Evolutionary conservation across 2,113 vertebrate genomes (phyloP), one percentile per base, ranked within the genome.

Genomic region (Scatophagus argus): DNA sequence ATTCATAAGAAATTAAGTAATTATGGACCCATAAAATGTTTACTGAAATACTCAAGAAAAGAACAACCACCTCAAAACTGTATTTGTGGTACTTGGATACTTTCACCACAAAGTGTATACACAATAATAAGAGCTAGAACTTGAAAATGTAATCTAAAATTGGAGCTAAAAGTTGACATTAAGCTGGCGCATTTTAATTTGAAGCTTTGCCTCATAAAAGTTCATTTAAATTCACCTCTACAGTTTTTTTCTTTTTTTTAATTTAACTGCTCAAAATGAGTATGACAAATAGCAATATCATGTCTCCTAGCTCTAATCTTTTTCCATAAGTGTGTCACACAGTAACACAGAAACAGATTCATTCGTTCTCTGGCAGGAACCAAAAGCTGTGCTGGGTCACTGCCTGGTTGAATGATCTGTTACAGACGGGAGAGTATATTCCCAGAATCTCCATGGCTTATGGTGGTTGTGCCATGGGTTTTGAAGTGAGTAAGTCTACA

Each of bases 401-500:
- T 6, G 41, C 63, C 63, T 46, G 68, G 41, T 38, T 88, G 55
- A 69, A 77, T 75, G 16, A 74, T 74, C 52, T 56, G 43, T 19
- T 46, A 25, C 74, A 75, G 81, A 81, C 64, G 21, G 27, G n/a
- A 38, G 29, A 56, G 66, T 19, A 13, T 23, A 36, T 74, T 64
- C 71, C 49, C 70, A 79, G 56, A 49, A 56, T 52, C 27, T 38
- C 44, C 29, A 11, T 8, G 21, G 63, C 73, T 62, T 67, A 62
- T 41, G 71, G 36, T 5, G 41, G 67, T n/a, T n/a, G n/a, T 54
- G 64, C 58, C 36, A 25, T 12, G 31, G 31, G 58, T 51, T 43
- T 59, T 56, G 36, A 70, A 61, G 63, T 77, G 72, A 79, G n/a
- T n/a, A 75, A 77, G 71, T 86, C 82, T 73, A 6, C 41, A 11